Base-by-base conservation (phyloP, 2,797 vertebrate species). In the Spinus pinus region DNA sequence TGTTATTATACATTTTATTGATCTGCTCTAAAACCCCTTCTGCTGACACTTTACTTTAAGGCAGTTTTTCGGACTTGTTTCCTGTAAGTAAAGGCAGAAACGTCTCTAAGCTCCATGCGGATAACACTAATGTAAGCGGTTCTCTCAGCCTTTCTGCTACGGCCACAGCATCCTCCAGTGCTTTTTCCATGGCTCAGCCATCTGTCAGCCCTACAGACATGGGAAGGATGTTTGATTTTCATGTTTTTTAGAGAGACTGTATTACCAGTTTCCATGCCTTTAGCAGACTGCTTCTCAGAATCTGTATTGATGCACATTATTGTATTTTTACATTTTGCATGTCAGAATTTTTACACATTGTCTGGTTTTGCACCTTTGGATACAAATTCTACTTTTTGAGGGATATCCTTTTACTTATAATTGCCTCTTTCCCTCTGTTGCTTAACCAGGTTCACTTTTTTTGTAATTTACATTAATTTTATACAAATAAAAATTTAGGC, bases 21-120 rank as follows among this genome's bases (percentile, higher is more conserved):
- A 94, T 81, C 65, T 49, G 16, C 44, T 94, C 79, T 85, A 58
- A 94, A 91, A 28, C 35, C n/a, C 67, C 42, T 75, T 89, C 65
- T 91, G 86, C 81, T 94, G 84, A 84, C 24, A 21, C 35, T 73
- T 93, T 37, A 42, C 19, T 94, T 93, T n/a, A 19, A 86, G 37
- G 53, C 33, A 74, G 46, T 42, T 86, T 74, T 42, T 67, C 4
- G 2, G 65, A 53, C 13, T 70, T 0, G 0, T 60, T 37, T 60
- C 41, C 39, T 80, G 0, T 67, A 71, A 91, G 41, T 27, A 86
- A 82, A 86, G 46, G 56, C 57, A 67, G 62, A 2, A 2, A 50
- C 2, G 0, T 75, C 50, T 54, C 47, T 23, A 39, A 84, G 39
- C 10, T 75, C 50, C 25, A 3, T 7, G 39, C 13, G 25, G 42